Evolutionary conservation across 2,113 vertebrate species (phyloP), one percentile per base, ranked within the genome.

Genomic region (Numida meleagris): DNA sequence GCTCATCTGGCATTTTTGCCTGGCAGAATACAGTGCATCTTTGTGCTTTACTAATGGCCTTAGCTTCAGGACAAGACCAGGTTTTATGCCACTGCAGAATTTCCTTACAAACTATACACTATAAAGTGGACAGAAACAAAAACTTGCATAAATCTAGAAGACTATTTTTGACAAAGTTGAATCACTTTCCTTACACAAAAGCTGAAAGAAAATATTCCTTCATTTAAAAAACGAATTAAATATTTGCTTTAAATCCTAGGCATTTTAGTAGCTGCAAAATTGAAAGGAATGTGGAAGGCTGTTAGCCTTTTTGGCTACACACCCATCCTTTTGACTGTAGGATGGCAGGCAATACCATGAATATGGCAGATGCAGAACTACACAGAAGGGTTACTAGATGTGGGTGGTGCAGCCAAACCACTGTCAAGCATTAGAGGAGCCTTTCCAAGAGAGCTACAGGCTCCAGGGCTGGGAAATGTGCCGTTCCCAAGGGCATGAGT

Each of bases 41-140:
- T 97, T 97, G 95, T 97, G 33, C 25, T 65, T 89, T 96, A 87
- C 97, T 97, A 97, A 97, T 96, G 93, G 93, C 88, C 96, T 89
- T 68, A 92, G 94, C 78, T 97, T 95, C 91, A 95, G 88, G 83
- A 94, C 67, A 90, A 84, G 43, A 78, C 82, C 77, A 62, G 86
- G 79, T 14, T 92, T 93, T 96, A 82, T 95, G 72, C 70, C 45
- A 82, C 62, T 62, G 29, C 43, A 91, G 71, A 88, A 73, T 63
- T 77, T 94, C 90, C 71, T 85, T 85, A 61, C 92, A 82, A 86
- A 83, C 36, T 81, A 55, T 65, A 12, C 68, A 45, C 48, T 91
- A 6, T 59, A 75, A 94, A 86, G 51, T 31, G 43, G 33, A 77
- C 10, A 77, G 73, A 84, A 67, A 81, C 79, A 79, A 82, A 81